Percentiles rank a stretch among this genome's conserved stretches.
Evolutionary conservation across 1,140 invertebrate genomes (phyloP).

Genomic region (Ctenoplectra terminalis): DNA sequence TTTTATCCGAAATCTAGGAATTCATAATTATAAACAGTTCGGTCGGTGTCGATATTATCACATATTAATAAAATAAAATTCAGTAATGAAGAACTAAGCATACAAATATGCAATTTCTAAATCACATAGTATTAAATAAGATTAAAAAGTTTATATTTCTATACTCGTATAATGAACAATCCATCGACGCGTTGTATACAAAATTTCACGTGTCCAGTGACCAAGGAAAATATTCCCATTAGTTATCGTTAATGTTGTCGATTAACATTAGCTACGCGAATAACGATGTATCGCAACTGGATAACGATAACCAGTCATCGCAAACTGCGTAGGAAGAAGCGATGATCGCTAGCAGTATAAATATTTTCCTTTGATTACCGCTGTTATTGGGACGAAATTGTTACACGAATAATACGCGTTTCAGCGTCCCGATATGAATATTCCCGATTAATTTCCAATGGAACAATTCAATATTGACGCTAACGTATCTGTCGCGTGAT

Average conservation of each 20-base stretch:
- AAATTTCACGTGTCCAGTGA: no score
- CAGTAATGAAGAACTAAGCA: no score
- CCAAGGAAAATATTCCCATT: not conserved
- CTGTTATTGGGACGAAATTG: slow-evolving; percentile 23
- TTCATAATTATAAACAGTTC: no score
- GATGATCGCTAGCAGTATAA: not conserved
- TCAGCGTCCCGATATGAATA: not conserved
- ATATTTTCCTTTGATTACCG: slow-evolving; percentile 34
- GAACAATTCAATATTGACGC: slow-evolving; percentile 23
- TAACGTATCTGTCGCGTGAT: not conserved
- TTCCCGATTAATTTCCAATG: slow-evolving; percentile 26
- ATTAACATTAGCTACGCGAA: not conserved
- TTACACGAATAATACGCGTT: slow-evolving; percentile 19
- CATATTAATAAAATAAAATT: no score
- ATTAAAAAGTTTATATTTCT: no score
- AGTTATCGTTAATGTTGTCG: slow-evolving; percentile 21
- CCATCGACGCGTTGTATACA: no score
- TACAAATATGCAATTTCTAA: no score
- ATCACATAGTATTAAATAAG: no score
- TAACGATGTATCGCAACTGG: not conserved
- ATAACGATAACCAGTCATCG: slow-evolving; percentile 1
- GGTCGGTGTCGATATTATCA: no score
- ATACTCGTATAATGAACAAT: no score
- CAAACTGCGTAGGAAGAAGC: not conserved
- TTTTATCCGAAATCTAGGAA: no score